Conservation (phyloP, 2,797 vertebrate genomes). For the Lacerta bilineata region DNA sequence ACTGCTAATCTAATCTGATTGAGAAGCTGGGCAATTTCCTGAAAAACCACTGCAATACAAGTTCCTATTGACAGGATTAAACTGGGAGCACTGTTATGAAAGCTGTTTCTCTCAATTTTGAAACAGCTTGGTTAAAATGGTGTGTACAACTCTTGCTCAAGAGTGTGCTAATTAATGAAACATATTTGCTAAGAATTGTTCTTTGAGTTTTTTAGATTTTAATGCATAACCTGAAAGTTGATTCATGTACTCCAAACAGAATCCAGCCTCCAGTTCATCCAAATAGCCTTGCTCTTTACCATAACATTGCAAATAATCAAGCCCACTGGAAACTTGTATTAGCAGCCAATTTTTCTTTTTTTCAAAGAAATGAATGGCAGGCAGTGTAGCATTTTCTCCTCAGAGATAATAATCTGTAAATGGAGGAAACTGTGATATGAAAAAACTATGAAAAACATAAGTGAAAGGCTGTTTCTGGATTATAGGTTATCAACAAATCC, state of each 20-base stretch:
- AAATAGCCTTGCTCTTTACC: conserved; percentile 37
- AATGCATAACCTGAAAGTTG: not conserved
- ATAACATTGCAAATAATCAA: conserved; percentile 45
- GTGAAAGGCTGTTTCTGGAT: not conserved
- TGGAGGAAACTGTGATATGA: not conserved
- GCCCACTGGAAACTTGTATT: conserved; percentile 48
- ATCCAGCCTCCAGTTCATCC: not conserved
- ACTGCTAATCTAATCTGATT: not conserved
- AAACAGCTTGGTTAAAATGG: not conserved
- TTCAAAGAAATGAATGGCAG: not conserved
- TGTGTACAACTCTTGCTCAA: not conserved
- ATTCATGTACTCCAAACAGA: not conserved
- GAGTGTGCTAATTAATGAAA: not conserved
- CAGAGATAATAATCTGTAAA: conserved; percentile 20
- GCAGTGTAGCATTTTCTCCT: conserved; percentile 14
- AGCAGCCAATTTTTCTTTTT: not conserved
- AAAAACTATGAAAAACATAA: accelerated
- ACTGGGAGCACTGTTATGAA: not conserved
- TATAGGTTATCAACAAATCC: not conserved
- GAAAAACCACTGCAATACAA: not conserved
- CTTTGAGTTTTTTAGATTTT: not conserved
- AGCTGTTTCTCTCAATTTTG: not conserved
- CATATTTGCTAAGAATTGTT: not conserved
- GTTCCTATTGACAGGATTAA: not conserved
- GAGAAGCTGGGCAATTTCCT: not conserved